Conservation (phyloP, 1,140 invertebrate genomes). For the Pemphigus obesinymphae region DNA sequence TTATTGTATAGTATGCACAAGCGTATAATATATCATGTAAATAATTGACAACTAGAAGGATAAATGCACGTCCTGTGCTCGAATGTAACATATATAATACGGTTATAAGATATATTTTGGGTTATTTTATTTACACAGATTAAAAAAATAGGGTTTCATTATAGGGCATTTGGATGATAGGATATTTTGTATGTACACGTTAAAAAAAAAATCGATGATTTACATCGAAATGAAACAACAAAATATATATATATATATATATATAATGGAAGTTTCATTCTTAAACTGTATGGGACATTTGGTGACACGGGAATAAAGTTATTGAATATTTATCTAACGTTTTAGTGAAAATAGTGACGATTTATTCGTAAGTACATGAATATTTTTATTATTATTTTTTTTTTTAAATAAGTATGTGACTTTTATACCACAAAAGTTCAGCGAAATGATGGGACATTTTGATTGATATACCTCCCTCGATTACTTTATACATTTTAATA, state of each 20-base stretch:
- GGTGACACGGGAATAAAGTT: not conserved
- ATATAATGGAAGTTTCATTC: too few relatives aligned
- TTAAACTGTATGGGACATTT: too few relatives aligned
- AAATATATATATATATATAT: too few relatives aligned
- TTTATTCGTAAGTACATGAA: too few relatives aligned
- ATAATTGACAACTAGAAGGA: constrained; percentile 29
- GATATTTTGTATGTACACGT: not conserved
- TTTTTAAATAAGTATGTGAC: too few relatives aligned
- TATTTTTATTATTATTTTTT: too few relatives aligned
- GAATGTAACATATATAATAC: not conserved
- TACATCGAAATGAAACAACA: too few relatives aligned
- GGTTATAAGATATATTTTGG: not conserved
- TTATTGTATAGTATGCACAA: not conserved
- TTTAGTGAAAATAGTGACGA: too few relatives aligned
- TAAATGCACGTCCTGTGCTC: not conserved
- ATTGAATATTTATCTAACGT: not conserved
- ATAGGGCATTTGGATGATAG: not conserved
- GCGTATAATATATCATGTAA: not conserved
- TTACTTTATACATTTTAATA: too few relatives aligned
- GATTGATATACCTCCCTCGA: too few relatives aligned
- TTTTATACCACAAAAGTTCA: too few relatives aligned
- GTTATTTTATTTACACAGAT: not conserved
- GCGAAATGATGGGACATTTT: too few relatives aligned
- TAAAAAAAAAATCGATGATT: not conserved
- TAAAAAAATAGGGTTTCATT: not conserved